Evolutionary conservation across 2,888 invertebrate species (phyloP), one percentile per base, ranked within the genome.

Genomic region (Agriopis marginaria): DNA sequence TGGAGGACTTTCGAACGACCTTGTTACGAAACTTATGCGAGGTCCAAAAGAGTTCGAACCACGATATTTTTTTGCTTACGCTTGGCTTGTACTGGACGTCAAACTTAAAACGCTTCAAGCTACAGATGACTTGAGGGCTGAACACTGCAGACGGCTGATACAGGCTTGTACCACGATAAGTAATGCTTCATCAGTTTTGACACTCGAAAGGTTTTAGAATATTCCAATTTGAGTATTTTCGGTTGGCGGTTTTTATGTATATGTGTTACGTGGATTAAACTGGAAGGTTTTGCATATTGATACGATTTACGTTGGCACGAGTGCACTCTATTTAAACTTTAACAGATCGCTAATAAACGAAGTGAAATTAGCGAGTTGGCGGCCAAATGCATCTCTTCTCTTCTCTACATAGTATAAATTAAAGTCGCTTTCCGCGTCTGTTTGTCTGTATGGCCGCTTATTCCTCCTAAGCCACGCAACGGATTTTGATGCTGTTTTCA

Each of bases 221-320:
- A 64, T 64, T 60, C 45, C 68, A 64, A 68, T 55, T 49, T 55
- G 14, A 49, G 44, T 32, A 60, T 63, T 64, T 68, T 64, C 39
- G 47, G n/a, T 49, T 51, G 7, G 17, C 23, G 17, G 50, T 12
- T 39, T 68, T 40, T 55, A 55, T 56, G 49, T 23, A 23, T 23
- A 23, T 40, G 44, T 56, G 58, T 51, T 32, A 51, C 51, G 56
- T 47, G 40, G 50, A 63, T 58, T 63, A 63, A 53, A 45, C 12
- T 53, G 68, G 51, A 62, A 63, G 58, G 53, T 55, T 58, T 53
- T 68, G 63, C 51, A 63, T 53, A 63, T 68, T 50, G 63, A 68
- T 63, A 51, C 17, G 39, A 44, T 62, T 67, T 51, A 32, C 17
- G 14, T 44, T 45, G n/a, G 53, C 47, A 39, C 50, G 17, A 23